Conservation (phyloP, 1,140 invertebrate genomes). For the Charaxes varanes region DNA sequence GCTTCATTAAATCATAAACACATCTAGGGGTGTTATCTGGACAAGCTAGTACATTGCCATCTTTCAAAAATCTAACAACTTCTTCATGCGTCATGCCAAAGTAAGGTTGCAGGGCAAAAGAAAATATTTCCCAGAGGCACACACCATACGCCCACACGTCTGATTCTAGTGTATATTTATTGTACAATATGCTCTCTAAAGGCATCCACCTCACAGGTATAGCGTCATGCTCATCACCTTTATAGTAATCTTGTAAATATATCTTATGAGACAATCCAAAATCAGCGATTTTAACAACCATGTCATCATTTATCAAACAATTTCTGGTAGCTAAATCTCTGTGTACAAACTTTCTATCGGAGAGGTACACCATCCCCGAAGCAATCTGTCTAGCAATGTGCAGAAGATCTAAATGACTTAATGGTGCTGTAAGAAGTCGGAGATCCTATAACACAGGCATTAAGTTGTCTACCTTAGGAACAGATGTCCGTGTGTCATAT, state of each 20-base stretch:
- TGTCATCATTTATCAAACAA: slow-evolving; percentile 94
- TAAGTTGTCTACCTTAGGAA: no score
- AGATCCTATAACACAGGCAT: no score
- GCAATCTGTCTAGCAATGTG: no score
- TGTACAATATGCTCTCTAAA: slow-evolving; percentile 94
- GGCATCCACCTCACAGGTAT: slow-evolving; percentile 97
- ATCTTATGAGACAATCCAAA: slow-evolving; percentile 96
- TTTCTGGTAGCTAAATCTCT: slow-evolving; percentile 96
- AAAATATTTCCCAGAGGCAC: slow-evolving; percentile 95
- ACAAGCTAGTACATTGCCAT: slow-evolving; percentile 89
- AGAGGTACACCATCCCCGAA: slow-evolving; percentile 95
- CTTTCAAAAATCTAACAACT: slow-evolving; percentile 94
- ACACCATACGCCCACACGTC: slow-evolving; percentile 97
- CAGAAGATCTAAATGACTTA: no score
- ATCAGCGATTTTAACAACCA: slow-evolving; percentile 97
- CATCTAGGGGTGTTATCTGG: slow-evolving; percentile 93
- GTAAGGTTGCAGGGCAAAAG: slow-evolving; percentile 94
- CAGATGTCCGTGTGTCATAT: no score
- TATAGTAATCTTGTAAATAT: slow-evolving; percentile 93
- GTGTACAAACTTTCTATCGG: slow-evolving; percentile 96
- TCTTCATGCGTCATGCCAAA: slow-evolving; percentile 97
- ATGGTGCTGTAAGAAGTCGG: no score
- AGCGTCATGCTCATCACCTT: slow-evolving; percentile 94
- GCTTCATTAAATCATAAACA: slow-evolving; percentile 94
- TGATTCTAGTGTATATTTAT: slow-evolving; percentile 94